A percentile compares a stretch with the other conserved stretches of the same genome.
phyloP scores from a whole-genome alignment of 1,140 invertebrate genomes.

The Lamellibrachia luymesi region DNA sequence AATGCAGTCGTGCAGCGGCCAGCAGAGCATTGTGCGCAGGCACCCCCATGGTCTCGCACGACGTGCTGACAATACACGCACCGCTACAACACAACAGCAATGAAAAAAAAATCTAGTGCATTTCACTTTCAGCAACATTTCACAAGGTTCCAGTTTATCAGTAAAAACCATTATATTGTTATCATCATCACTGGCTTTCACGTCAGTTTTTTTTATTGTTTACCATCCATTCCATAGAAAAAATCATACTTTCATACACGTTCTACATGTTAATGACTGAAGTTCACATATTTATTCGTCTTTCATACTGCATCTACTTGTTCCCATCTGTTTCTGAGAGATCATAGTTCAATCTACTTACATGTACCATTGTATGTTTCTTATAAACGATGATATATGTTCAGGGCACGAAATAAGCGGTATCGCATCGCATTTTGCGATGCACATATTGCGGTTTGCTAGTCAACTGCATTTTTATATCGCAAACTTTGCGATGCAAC shows the following conservation, averaged over 20 bases:
- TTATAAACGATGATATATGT: too few relatives aligned
- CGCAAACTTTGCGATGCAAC: too few relatives aligned
- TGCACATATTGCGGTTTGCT: too few relatives aligned
- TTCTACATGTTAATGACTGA: not conserved
- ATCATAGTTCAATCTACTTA: too few relatives aligned
- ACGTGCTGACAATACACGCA: constrained; percentile 36
- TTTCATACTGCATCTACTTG: too few relatives aligned
- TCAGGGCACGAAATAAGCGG: too few relatives aligned
- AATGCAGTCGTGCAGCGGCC: constrained; percentile 56
- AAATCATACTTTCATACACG: not conserved
- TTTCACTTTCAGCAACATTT: not conserved
- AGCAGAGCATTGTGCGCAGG: constrained; percentile 58
- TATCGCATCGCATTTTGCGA: too few relatives aligned
- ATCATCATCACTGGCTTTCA: not conserved
- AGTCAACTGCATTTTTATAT: too few relatives aligned
- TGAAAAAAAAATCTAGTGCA: constrained; percentile 20
- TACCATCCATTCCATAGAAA: not conserved
- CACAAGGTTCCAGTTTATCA: not conserved
- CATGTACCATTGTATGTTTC: too few relatives aligned
- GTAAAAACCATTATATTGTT: not conserved
- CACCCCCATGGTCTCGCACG: constrained; percentile 29
- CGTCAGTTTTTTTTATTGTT: too few relatives aligned
- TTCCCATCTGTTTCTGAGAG: too few relatives aligned
- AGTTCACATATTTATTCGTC: too few relatives aligned
- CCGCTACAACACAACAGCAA: constrained; percentile 23